Evolutionary conservation across 2,888 invertebrate species (phyloP).

Genomic region (Apotomis turbidana): DNA sequence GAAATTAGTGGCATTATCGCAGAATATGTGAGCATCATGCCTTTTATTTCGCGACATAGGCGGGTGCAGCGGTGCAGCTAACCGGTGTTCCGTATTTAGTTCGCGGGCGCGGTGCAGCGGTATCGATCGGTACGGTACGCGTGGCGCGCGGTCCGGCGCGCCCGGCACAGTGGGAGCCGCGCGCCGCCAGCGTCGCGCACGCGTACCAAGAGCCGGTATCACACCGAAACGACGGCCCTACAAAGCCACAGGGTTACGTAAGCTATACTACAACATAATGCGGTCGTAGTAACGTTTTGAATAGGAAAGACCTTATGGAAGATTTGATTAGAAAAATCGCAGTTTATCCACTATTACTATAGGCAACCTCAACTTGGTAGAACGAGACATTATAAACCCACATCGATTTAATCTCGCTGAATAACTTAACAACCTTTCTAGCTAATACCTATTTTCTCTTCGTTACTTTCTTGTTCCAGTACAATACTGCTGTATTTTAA

Average conservation of each 20-base stretch:
- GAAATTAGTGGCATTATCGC: constrained; percentile 5
- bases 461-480: too few relatives aligned
- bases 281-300: background rate
- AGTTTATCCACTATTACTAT: too few relatives aligned
- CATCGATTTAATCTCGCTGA: too few relatives aligned
- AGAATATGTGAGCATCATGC: constrained; percentile 4
- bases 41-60: constrained; percentile 5
- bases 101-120: constrained; percentile 45
- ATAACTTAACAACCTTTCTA: too few relatives aligned
- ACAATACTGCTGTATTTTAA: too few relatives aligned
- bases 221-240: constrained; percentile 27
- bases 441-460: too few relatives aligned
- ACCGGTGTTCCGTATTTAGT: constrained; percentile 55
- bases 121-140: constrained; percentile 67
- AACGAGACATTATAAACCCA: too few relatives aligned
- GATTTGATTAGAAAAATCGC: too few relatives aligned
- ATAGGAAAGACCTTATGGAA: too few relatives aligned
- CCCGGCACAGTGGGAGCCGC: constrained; percentile 70
- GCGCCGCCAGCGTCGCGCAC: constrained; percentile 64
- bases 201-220: constrained; percentile 55
- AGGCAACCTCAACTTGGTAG: too few relatives aligned
- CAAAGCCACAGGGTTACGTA: constrained; percentile 35
- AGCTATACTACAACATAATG: constrained; percentile 15
- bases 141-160: constrained; percentile 79
- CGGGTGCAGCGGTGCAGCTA: constrained; percentile 72